A percentile compares a stretch with the other conserved stretches of the same genome.
phyloP scores from a whole-genome alignment of 2,888 invertebrate genomes.

The Amphipoea lucens region DNA sequence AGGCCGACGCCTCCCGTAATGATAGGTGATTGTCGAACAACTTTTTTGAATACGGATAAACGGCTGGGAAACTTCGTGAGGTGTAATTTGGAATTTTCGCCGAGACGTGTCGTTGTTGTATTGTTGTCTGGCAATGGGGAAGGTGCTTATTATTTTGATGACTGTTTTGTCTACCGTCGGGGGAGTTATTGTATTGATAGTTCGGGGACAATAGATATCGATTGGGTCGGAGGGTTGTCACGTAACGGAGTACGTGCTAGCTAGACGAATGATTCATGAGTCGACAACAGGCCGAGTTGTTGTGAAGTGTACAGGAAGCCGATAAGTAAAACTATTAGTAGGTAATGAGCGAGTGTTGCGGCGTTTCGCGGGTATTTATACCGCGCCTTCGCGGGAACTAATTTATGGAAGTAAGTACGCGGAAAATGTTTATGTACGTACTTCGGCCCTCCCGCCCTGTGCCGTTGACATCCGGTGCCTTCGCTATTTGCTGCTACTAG shows the following conservation, averaged over 20 bases:
- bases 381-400: constrained; percentile 88
- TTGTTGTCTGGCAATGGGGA: constrained; percentile 75
- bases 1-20: constrained; percentile 86
- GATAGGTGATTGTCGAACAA: constrained; percentile 87
- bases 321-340: constrained; percentile 88
- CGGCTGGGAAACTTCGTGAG: constrained; percentile 82
- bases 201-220: constrained; percentile 63
- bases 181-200: constrained; percentile 70
- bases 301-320: constrained; percentile 82
- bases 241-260: constrained; percentile 45
- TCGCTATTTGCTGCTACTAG: constrained; percentile 73
- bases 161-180: constrained; percentile 77
- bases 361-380: constrained; percentile 88
- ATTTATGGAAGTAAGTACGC: constrained; percentile 90
- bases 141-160: constrained; percentile 85
- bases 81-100: constrained; percentile 86
- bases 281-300: constrained; percentile 70
- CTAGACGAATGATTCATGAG: constrained; percentile 65
- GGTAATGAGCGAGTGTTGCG: constrained; percentile 86
- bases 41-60: constrained; percentile 81
- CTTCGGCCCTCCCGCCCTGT: constrained; percentile 78
- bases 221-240: constrained; percentile 65
- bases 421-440: constrained; percentile 89
- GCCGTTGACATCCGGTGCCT: constrained; percentile 86
- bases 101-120: constrained; percentile 76